Conservation (phyloP, 2,797 vertebrate genomes). For the Jordanella pulchra region DNA sequence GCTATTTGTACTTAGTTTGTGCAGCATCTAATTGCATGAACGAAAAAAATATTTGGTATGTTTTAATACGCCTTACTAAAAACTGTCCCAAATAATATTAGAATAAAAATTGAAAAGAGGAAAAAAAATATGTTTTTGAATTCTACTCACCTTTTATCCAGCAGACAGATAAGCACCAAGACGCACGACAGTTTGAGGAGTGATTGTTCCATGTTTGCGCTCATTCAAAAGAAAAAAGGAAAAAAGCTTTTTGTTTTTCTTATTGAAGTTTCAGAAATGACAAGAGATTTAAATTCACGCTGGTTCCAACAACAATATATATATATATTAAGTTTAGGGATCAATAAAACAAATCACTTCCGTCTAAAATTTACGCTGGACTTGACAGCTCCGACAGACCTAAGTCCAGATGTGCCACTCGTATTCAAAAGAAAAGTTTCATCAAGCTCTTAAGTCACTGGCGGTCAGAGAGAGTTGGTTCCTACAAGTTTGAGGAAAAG, state of each 20-base stretch:
- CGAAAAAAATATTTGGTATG: neutral
- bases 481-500: constrained; percentile 49
- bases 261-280: constrained; percentile 19
- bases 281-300: constrained; percentile 12
- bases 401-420: constrained; percentile 69
- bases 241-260: neutral
- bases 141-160: constrained; percentile 77
- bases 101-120: neutral
- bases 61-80: neutral
- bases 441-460: constrained; percentile 51
- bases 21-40: neutral
- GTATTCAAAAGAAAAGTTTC: constrained; percentile 73
- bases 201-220: constrained; percentile 71
- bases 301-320: constrained; percentile 61
- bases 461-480: constrained; percentile 46
- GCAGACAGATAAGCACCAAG: constrained; percentile 67
- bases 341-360: constrained; percentile 43
- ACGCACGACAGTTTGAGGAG: constrained; percentile 67
- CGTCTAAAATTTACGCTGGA: constrained; percentile 40
- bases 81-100: neutral
- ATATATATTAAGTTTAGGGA: constrained; percentile 40
- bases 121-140: neutral
- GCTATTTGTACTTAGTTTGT: neutral
- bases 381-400: constrained; percentile 54
- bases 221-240: constrained; percentile 3